phyloP scores from a whole-genome alignment of 2,888 invertebrate species.

The Meliscaeva auricollis region DNA sequence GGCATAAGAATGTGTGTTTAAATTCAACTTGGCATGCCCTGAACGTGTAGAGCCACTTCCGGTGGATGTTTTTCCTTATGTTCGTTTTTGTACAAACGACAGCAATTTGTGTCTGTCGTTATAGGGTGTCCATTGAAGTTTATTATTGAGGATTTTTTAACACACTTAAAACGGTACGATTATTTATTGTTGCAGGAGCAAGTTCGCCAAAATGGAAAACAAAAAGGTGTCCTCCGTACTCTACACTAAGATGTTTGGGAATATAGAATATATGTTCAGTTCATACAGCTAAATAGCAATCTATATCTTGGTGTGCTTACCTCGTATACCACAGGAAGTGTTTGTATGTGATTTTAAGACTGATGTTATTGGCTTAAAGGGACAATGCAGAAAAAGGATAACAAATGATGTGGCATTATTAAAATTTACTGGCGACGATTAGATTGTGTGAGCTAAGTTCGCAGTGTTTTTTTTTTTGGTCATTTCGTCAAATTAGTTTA shows the following conservation, averaged over 20 bases:
- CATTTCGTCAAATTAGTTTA: slow-evolving; percentile 50
- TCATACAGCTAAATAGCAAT: no score
- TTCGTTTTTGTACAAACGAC: slow-evolving; percentile 50
- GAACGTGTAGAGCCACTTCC: slow-evolving; percentile 58
- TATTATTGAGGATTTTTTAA: slow-evolving; percentile 74
- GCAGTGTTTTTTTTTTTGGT: slow-evolving; percentile 20
- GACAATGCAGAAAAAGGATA: slow-evolving; percentile 60
- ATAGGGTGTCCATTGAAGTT: slow-evolving; percentile 73
- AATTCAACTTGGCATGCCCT: slow-evolving; percentile 29
- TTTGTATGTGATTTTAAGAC: slow-evolving; percentile 56
- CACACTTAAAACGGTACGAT: slow-evolving; percentile 72
- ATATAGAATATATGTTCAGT: no score
- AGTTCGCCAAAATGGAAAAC: slow-evolving; percentile 37
- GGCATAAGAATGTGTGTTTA: slow-evolving; percentile 29
- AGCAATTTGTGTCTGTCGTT: slow-evolving; percentile 74
- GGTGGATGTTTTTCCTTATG: slow-evolving; percentile 9
- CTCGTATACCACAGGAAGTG: background rate
- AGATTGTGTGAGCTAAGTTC: slow-evolving; percentile 55
- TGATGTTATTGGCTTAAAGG: slow-evolving; percentile 68
- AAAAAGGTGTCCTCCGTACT: slow-evolving; percentile 52
- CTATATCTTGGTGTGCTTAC: background rate
- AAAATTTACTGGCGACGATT: slow-evolving; percentile 72
- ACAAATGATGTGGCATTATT: slow-evolving; percentile 72
- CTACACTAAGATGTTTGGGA: slow-evolving; percentile 4
- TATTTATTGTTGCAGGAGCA: slow-evolving; percentile 66